Conservation (phyloP, 1,140 invertebrate genomes). For the Sitobion miscanthi region DNA sequence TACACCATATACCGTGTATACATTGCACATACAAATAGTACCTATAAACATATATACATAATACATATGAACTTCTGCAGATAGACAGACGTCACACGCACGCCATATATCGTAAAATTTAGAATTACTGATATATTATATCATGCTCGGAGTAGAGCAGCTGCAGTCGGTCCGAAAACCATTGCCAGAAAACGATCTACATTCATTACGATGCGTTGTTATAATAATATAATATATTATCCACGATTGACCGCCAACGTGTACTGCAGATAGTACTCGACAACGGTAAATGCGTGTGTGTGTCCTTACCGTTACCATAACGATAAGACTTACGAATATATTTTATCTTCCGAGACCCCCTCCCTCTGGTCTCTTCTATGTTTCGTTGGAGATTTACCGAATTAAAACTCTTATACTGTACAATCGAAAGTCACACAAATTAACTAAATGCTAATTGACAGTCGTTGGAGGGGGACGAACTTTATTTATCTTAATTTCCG, state of each 20-base stretch:
- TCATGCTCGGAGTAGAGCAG: not conserved
- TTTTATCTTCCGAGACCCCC: no score
- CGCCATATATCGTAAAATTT: not conserved
- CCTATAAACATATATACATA: not conserved
- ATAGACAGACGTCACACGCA: not conserved
- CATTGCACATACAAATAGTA: not conserved
- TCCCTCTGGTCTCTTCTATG: not conserved
- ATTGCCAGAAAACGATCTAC: not conserved
- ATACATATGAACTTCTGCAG: not conserved
- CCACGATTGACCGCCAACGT: not conserved
- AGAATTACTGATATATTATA: not conserved
- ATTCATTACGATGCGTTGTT: not conserved
- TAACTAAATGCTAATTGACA: not conserved
- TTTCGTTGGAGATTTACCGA: not conserved
- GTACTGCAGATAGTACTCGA: not conserved
- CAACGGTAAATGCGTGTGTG: not conserved
- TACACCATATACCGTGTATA: not conserved
- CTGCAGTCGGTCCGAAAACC: not conserved
- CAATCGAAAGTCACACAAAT: not conserved
- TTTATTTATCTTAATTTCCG: not conserved
- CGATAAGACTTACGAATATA: no score
- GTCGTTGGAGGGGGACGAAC: no score
- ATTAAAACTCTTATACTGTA: not conserved
- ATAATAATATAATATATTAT: not conserved
- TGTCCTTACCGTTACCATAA: not conserved